A percentile compares a stretch with the other conserved stretches of the same genome.
These are phyloP conservation scores for Muscidifurax raptorellus DNA, from an alignment of 1,140 invertebrate species.

Conservation along the genomic window DNA sequence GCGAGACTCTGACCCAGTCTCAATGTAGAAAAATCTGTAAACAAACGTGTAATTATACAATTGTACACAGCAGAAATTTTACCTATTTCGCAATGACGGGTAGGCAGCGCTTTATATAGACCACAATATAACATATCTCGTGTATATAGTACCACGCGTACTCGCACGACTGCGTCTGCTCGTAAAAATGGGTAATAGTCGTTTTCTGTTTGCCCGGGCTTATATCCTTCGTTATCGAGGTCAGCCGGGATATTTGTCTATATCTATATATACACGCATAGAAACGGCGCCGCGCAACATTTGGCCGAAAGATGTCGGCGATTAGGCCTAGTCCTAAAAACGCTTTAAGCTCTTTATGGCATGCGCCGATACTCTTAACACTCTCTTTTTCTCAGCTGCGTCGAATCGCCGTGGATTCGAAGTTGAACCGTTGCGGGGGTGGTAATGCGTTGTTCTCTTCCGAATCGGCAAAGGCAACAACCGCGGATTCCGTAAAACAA, in stretches of 20 bases:
- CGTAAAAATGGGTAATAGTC: conserved; percentile 32
- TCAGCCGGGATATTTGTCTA: neutral
- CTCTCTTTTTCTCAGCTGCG: neutral
- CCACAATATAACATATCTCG: too few relatives aligned
- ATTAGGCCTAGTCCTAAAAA: neutral
- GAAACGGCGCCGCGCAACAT: neutral
- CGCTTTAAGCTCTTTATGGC: neutral
- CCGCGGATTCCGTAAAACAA: conserved; percentile 2
- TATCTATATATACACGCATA: neutral
- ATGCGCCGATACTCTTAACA: neutral
- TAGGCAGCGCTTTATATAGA: too few relatives aligned
- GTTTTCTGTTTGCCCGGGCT: neutral
- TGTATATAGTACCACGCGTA: too few relatives aligned
- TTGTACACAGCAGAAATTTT: too few relatives aligned
- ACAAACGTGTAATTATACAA: too few relatives aligned
- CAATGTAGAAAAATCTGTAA: too few relatives aligned
- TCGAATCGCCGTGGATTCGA: too few relatives aligned
- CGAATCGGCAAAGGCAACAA: neutral
- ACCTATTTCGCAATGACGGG: neutral
- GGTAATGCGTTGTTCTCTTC: neutral
- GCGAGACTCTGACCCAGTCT: too few relatives aligned
- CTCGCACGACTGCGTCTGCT: too few relatives aligned
- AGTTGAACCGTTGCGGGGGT: too few relatives aligned
- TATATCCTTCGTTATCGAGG: conserved; percentile 33
- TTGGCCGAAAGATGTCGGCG: conserved; percentile 23